Base-by-base conservation (phyloP, 1,140 invertebrate genomes). In the Venustaconcha ellipsiformis region DNA sequence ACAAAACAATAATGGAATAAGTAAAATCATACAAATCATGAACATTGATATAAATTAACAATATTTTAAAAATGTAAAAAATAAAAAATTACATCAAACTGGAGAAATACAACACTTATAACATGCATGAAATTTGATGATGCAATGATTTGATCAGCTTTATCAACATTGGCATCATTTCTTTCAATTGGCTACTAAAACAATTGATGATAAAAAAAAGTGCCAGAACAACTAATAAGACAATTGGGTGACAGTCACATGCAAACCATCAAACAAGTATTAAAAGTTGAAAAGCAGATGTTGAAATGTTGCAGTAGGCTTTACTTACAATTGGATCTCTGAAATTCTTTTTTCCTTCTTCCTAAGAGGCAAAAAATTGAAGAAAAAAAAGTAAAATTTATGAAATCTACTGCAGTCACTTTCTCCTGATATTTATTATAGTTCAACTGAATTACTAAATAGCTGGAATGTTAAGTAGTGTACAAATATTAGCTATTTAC, bases 301-400 rank as follows among this genome's bases (percentile, higher is more conserved):
- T 48, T 48, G 14, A 57, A 30, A 71, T 59, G 48, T 55, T 17
- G 37, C 57, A 12, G 14, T 23, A 15, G 18, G 20, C n/a, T 64
- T 15, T 63, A 74, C 79, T 74, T 78, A 84, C 83, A 73, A 71
- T 65, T 37, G 77, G 76, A 26, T 78, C 71, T 70, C 78, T 66
- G 14, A 82, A 67, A 59, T 74, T 73, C 18, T 63, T 68, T 67
- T 78, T 70, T 55, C 83, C 83, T 18, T 74, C 15, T 66, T 78
- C 74, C 82, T 84, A 71, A 8, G 69, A 77, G 71, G 55, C 57
- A 2, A 72, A 60, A 58, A 70, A 26, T 48, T 18, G 17, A 5
- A 55, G 17, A 5, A 55, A n/a, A 62, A 2, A 58, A 72, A 48
- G 8, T 37, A 67, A 55, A 11, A 62, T 69, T 48, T 66, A 8